These are phyloP conservation scores for Ctenopoma multispine DNA, from an alignment of 2,797 vertebrate species.

Conservation along the genomic window DNA sequence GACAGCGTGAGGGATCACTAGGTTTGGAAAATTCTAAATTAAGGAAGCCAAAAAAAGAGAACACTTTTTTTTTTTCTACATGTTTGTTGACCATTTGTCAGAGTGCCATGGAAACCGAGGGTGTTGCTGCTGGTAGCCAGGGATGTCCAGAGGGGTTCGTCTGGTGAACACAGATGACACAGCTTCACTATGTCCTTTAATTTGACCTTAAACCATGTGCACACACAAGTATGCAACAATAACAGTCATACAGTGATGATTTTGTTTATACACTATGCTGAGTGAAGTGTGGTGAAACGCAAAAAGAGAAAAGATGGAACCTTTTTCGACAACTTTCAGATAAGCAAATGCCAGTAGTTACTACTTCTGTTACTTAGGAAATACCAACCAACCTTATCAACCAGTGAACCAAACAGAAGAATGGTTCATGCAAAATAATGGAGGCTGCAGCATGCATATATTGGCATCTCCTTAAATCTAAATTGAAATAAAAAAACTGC, in stretches of 20 bases:
- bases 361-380: too few species aligned
- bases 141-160: conserved; percentile 42
- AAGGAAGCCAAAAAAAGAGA: conserved; percentile 49
- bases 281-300: background rate
- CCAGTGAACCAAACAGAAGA: background rate
- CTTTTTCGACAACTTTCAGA: background rate
- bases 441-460: background rate
- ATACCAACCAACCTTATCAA: background rate
- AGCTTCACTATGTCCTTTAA: conserved; percentile 15
- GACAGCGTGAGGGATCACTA: background rate
- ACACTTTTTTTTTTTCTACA: conserved; percentile 18
- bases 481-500: background rate
- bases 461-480: too few species aligned
- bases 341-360: background rate
- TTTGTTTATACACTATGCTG: too few species aligned
- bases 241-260: background rate
- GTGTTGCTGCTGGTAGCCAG: conserved; percentile 40
- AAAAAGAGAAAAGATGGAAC: background rate
- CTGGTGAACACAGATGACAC: conserved; percentile 41
- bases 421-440: background rate
- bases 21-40: conserved; percentile 72
- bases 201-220: background rate
- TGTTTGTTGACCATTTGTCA: conserved; percentile 73
- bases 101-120: conserved; percentile 68
- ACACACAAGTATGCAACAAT: conserved; percentile 3